Base-by-base conservation (phyloP, 2,113 vertebrate genomes). In the Amia ocellicauda region DNA sequence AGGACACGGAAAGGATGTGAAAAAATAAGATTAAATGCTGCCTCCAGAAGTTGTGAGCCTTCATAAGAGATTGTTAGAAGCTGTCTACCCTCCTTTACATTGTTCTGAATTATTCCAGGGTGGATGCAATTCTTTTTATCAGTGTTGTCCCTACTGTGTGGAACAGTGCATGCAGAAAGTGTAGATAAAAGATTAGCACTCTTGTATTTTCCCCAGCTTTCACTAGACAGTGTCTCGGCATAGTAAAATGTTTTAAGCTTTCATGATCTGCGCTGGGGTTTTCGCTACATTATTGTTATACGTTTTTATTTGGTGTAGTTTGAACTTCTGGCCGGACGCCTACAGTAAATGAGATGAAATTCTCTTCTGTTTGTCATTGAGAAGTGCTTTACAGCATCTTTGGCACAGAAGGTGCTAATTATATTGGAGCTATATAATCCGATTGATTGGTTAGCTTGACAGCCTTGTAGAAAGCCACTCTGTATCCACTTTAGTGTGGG, bases 231-330 rank as follows among this genome's bases (percentile, higher is more conserved):
- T 67, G 59, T 69, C 53, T 66, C 59, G 43, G 64, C 47, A 69
- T 76, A 83, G 85, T 82, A 79, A 80, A 77, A 83, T 24, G 81
- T 70, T 59, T 10, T 36, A 5, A 7, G 31, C 31, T 36, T 36
- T 36, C 11, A 36, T 36, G 31, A 5, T 36, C 31, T 0, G 11
- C 31, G 5, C 31, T 36, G 5, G 11, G 31, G 31, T 4, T 36
- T 36, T 36, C 31, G 5, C 31, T 36, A 10, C 31, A 36, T 36
- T 4, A 2, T n/a, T 10, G 31, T 36, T 36, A 10, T 36, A n/a
- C n/a, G n/a, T n/a, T n/a, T 4, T 36, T 36, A 36, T 36, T 36
- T 1, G 60, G 24, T 55, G 31, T 58, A 52, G 68, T 71, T 70
- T 40, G 20, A 31, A 60, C 74, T 69, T 53, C 62, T 40, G 47